Conservation (phyloP, 2,113 vertebrate genomes). For the Pardalotus punctatus region DNA sequence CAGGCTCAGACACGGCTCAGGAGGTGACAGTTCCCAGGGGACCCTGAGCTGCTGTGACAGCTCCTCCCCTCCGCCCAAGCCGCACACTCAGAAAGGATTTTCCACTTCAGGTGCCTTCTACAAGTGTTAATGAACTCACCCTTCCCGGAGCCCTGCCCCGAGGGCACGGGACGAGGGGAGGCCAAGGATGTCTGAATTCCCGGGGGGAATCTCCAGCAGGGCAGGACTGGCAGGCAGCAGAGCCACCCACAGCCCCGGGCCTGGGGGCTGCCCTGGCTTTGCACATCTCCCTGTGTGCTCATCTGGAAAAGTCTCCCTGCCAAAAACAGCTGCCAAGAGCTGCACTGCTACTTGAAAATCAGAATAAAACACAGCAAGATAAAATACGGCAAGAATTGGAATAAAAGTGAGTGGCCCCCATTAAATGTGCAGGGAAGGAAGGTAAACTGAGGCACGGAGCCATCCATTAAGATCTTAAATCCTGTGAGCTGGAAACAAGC, state of each 20-base stretch:
- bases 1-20: background rate
- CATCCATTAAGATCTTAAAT: background rate
- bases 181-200: background rate
- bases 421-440: background rate
- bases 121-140: background rate
- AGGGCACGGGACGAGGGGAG: background rate
- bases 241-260: background rate
- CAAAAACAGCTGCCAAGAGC: background rate
- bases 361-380: too few relatives aligned
- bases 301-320: accelerated
- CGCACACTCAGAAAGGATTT: background rate
- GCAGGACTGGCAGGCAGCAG: background rate
- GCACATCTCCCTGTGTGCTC: background rate
- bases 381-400: background rate
- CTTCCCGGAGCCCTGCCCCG: background rate
- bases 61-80: background rate
- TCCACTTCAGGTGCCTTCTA: background rate
- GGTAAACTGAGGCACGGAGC: background rate
- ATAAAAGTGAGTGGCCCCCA: background rate
- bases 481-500: background rate
- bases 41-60: background rate
- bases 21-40: background rate
- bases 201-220: background rate
- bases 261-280: background rate
- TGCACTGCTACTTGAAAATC: background rate